Percentiles rank a stretch among this genome's conserved stretches.
Evolutionary conservation across 2,888 invertebrate genomes (phyloP).

Genomic region (Malthinus seriepunctatus): DNA sequence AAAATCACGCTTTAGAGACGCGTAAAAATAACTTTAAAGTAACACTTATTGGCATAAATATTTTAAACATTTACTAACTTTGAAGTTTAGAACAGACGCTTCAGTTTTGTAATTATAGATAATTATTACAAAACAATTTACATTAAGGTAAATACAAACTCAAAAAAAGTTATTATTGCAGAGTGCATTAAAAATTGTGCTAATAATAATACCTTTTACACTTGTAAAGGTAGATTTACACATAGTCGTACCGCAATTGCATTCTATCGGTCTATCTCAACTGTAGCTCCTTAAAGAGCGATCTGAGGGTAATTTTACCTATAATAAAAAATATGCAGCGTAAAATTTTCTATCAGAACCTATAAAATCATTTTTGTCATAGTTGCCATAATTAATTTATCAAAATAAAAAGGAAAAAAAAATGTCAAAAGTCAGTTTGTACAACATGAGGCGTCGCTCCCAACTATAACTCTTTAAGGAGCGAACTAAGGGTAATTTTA

Average conservation of each 20-base stretch:
- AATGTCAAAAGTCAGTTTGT: no score
- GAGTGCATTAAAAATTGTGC: constrained; percentile 18
- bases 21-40: constrained; percentile 6
- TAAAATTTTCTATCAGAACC: no score
- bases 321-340: no score
- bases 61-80: constrained; percentile 22
- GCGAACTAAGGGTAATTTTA: no score
- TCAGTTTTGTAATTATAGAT: constrained; percentile 18
- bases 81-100: constrained; percentile 28
- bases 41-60: constrained; percentile 15
- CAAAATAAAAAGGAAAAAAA: no score
- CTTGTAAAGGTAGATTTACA: not conserved
- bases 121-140: constrained; percentile 22
- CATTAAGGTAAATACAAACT: constrained; percentile 1
- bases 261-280: no score
- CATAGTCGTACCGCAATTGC: not conserved
- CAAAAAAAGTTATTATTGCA: constrained; percentile 11
- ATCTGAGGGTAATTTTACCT: no score
- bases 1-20: not conserved
- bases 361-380: no score
- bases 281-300: no score
- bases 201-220: not conserved
- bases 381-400: no score
- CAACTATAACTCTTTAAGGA: no score
- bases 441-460: no score